phyloP scores from a whole-genome alignment of 1,140 invertebrate genomes.

The Aleiodes sp. region DNA sequence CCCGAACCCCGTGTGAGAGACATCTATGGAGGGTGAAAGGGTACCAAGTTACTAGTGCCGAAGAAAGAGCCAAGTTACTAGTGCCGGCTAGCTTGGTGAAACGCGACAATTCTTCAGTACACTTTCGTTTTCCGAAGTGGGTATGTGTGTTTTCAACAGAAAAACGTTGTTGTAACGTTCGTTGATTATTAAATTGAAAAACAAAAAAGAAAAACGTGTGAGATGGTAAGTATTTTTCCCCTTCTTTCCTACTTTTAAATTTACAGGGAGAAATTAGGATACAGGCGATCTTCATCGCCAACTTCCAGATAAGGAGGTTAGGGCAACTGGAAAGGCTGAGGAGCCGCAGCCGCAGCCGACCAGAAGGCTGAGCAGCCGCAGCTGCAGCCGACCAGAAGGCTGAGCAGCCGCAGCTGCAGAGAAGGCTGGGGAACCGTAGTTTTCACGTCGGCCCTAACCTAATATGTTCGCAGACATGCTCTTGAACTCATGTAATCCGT shows the following conservation, averaged over 20 bases:
- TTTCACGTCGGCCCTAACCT: neutral
- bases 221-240: neutral
- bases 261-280: neutral
- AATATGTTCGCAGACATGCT: neutral
- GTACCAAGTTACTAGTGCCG: neutral
- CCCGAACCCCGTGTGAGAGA: neutral
- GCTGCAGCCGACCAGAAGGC: neutral
- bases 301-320: too few relatives aligned
- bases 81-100: neutral
- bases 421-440: neutral
- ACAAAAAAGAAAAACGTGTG: neutral
- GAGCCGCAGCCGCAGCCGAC: too few relatives aligned
- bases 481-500: neutral
- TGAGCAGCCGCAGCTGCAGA: neutral
- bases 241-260: neutral
- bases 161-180: slow-evolving; percentile 23
- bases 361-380: neutral
- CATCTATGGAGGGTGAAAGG: neutral
- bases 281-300: neutral
- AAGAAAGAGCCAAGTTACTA: neutral
- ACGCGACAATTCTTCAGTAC: neutral
- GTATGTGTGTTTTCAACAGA: neutral
- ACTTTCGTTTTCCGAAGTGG: slow-evolving; percentile 6
- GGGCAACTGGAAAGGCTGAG: too few relatives aligned
- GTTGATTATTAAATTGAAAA: too few relatives aligned